Percentiles rank a stretch among this genome's conserved stretches.
Conservation (phyloP, 2,888 invertebrate genomes). For the Drosophila mayaguana region DNA sequence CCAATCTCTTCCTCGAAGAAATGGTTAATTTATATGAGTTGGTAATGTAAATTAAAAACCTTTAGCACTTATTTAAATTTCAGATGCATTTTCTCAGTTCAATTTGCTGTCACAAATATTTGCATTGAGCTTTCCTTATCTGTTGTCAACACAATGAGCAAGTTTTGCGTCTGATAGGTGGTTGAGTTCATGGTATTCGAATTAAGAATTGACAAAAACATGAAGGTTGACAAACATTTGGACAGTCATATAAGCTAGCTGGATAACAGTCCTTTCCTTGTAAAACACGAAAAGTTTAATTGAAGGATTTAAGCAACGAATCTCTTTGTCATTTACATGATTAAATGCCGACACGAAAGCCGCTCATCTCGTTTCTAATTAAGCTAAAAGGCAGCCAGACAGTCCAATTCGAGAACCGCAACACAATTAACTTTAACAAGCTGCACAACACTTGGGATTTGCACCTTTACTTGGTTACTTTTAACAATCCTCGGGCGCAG, state of each 20-base stretch:
- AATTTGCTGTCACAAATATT: background rate
- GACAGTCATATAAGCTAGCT: background rate
- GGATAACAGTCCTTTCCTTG: background rate
- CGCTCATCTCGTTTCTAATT: slow-evolving; percentile 23
- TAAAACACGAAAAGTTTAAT: background rate
- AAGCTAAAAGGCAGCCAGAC: slow-evolving; percentile 6
- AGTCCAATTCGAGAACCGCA: slow-evolving; percentile 1
- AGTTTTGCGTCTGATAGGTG: background rate
- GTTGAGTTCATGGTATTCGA: background rate
- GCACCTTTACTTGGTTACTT: slow-evolving; percentile 6
- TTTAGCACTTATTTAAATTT: background rate
- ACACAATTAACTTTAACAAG: slow-evolving; percentile 31
- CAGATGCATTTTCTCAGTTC: background rate
- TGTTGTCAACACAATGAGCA: background rate
- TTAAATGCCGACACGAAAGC: background rate
- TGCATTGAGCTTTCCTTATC: background rate
- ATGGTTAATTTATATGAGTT: too few species aligned
- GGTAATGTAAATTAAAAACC: background rate
- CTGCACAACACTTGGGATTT: background rate
- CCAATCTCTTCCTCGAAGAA: too few species aligned
- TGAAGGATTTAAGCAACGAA: background rate
- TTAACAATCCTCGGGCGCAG: slow-evolving; percentile 9
- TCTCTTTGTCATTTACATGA: background rate
- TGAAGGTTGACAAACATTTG: background rate
- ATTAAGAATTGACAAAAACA: background rate